A percentile compares a stretch with the other conserved stretches of the same genome.
Evolutionary conservation across 2,113 vertebrate genomes (phyloP).

Genomic region (Anser cygnoides): DNA sequence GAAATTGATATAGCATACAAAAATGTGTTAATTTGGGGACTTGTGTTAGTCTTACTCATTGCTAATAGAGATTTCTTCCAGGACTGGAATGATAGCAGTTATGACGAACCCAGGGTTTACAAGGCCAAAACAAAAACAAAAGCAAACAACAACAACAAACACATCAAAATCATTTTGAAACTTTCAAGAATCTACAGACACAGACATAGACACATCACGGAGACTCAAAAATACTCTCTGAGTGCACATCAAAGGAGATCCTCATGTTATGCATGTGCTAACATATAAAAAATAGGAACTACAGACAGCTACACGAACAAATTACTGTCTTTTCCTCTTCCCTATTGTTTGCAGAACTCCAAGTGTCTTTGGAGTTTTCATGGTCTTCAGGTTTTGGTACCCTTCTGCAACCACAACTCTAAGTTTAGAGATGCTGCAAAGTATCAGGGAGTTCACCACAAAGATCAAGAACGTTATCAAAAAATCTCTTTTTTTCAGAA

Average conservation of each 20-base stretch:
- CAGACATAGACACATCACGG: accelerated
- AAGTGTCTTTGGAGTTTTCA: background rate
- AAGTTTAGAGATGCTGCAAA: background rate
- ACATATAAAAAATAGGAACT: background rate
- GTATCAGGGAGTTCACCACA: background rate
- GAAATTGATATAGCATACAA: background rate
- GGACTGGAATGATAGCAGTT: background rate
- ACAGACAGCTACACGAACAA: background rate
- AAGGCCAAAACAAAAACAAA: background rate
- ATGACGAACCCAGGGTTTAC: background rate
- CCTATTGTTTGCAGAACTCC: no score
- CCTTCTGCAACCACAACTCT: background rate
- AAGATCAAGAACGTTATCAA: background rate
- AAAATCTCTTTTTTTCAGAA: background rate
- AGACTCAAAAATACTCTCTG: background rate
- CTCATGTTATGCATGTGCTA: background rate
- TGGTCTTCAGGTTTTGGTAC: no score
- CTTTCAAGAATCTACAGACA: background rate
- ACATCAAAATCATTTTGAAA: background rate
- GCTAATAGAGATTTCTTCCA: background rate
- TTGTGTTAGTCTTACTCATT: background rate
- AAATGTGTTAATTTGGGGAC: background rate
- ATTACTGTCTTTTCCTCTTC: background rate
- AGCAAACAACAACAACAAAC: background rate
- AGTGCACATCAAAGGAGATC: background rate